Percentiles rank a stretch among this genome's conserved stretches.
phyloP scores from a whole-genome alignment of 2,888 invertebrate genomes.

The Dryadula phaetusa region DNA sequence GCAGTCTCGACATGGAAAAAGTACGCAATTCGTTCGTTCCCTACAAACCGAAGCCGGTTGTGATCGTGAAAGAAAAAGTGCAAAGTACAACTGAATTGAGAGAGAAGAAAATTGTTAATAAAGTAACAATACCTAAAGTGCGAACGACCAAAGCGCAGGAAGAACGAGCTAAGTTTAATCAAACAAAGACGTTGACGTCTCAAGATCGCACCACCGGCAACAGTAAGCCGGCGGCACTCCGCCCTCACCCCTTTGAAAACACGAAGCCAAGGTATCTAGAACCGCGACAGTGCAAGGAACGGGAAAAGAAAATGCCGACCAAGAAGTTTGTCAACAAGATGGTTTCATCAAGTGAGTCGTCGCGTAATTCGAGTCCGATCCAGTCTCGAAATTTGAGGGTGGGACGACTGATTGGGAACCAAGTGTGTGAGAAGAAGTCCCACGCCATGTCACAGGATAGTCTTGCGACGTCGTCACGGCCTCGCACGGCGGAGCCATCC shows the following conservation, averaged over 20 bases:
- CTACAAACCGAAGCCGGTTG: conserved; percentile 60
- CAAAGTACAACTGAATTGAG: conserved; percentile 52
- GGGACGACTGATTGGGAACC: conserved; percentile 61
- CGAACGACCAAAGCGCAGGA: conserved; percentile 76
- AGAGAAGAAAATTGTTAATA: conserved; percentile 51
- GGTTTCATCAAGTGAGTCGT: conserved; percentile 87
- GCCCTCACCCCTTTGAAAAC: conserved; percentile 61
- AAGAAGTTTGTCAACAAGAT: conserved; percentile 75
- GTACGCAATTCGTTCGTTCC: conserved; percentile 71
- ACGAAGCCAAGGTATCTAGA: conserved; percentile 86
- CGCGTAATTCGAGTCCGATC: conserved; percentile 88
- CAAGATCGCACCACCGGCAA: conserved; percentile 52
- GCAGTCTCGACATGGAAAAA: conserved; percentile 65
- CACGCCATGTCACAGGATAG: conserved; percentile 80
- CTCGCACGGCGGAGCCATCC: conserved; percentile 75
- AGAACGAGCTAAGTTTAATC: conserved; percentile 71
- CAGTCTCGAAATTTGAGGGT: conserved; percentile 68
- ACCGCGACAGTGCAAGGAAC: conserved; percentile 66
- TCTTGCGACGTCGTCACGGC: conserved; percentile 72
- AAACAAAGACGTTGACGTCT: conserved; percentile 59
- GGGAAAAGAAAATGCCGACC: conserved; percentile 53
- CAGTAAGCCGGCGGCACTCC: conserved; percentile 37
- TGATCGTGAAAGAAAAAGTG: conserved; percentile 49
- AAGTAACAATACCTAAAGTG: conserved; percentile 58
- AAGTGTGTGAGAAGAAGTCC: conserved; percentile 59